Evolutionary conservation across 2,113 vertebrate genomes (phyloP), one percentile per base, ranked within the genome.

Genomic region (Dicentrarchus labrax): DNA sequence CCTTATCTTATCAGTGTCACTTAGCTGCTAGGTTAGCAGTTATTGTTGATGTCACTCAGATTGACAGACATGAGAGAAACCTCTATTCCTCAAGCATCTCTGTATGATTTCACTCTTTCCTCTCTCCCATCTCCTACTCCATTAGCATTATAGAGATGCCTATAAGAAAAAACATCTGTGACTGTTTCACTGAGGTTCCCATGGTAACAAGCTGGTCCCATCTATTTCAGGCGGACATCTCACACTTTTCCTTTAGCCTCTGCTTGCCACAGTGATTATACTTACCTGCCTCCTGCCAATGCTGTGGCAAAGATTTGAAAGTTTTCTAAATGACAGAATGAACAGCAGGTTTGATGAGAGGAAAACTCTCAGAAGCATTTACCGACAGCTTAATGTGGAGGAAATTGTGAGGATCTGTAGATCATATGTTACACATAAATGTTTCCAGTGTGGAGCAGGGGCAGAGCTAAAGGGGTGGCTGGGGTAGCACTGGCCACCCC

Each of bases 151-250:
- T 57, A 84, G 53, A 80, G 72, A 86, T 59, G 72, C 72, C 39
- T 82, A 59, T 16, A 65, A 61, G 64, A 78, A 53, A 66, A 83
- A 39, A 77, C 83, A 77, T 80, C 89, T 78, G 78, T 59, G 66
- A 84, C 80, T 89, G 90, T 91, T 91, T 92, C 85, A 62, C 72
- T 21, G 59, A 41, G 60, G 93, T 95, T 93, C 64, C 94, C 88
- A 95, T 93, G 90, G 94, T 89, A 94, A 95, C 94, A 92, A 91
- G 89, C 68, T 70, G 90, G 91, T 81, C 80, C 75, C 71, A 75
- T 92, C 91, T 94, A 94, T 95, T 95, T 95, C 76, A 74, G 92
- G 90, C 68, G 21, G 86, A 83, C 54, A 80, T 80, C 85, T 91
- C 47, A 41, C 84, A 87, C 85, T 88, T 85, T 91, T 81, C 67